These are phyloP conservation scores for Cavia aperea DNA, from an alignment of 2,113 vertebrate genomes.

Conservation along the genomic window DNA sequence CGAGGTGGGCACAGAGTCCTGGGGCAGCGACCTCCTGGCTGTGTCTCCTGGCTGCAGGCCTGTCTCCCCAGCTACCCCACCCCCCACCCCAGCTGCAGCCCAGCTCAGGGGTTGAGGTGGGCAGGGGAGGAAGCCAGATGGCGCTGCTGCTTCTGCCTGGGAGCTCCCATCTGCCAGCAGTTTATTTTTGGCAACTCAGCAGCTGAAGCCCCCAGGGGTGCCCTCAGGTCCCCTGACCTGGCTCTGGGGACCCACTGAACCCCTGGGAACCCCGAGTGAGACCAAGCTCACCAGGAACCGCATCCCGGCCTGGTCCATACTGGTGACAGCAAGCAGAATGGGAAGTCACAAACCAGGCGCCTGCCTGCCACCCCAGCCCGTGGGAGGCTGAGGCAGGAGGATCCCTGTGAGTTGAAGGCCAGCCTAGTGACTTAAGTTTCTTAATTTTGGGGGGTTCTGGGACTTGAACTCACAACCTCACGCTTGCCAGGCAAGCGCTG, in stretches of 20 bases:
- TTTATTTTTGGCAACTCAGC: constrained; percentile 29
- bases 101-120: background rate
- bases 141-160: background rate
- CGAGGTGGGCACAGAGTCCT: background rate
- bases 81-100: background rate
- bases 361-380: background rate
- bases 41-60: background rate
- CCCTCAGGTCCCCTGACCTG: background rate
- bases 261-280: background rate
- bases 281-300: background rate
- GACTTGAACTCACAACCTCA: no score
- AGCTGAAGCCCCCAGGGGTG: constrained; percentile 30
- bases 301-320: background rate
- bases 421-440: background rate
- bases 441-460: no score
- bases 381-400: background rate
- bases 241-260: background rate
- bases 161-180: background rate
- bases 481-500: no score
- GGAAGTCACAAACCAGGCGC: background rate
- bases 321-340: background rate
- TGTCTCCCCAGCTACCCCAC: accelerated
- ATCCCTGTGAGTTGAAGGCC: background rate
- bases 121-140: background rate
- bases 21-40: background rate